Base-by-base conservation (phyloP, 2,888 invertebrate species). In the Ethmia dodecea region DNA sequence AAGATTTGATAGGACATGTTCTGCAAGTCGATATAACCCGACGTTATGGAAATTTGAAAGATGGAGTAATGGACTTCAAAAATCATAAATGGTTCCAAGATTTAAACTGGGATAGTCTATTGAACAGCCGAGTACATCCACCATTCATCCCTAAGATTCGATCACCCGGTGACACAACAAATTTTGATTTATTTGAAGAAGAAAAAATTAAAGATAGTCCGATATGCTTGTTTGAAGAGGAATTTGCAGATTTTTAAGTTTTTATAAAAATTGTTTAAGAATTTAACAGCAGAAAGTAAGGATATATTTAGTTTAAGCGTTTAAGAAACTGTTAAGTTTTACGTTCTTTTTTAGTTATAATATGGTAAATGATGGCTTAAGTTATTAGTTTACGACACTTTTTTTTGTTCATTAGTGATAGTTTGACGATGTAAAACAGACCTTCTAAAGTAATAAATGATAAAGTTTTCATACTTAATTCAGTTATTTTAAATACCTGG, bases 1-100 rank as follows among this genome's bases (percentile, higher is more conserved):
- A 92, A 60, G 94, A 98, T 71, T 76, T 99, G 10, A 58, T 98
- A 27, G 81, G 87, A 28, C 94, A 96, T 61, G 78, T 96, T 34
- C 83, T 97, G 9, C 94, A 96, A 58, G 52, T 73, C 1, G 86
- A 86, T 38, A 57, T 59, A 18, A 68, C 77, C 0, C 64, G 71
- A 34, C 91, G 96, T 32, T 97, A 81, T 68, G 98, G 98, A 9
- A 97, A 96, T 70, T 87, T 99, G 42, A 94, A 93, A 68, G 92
- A 93, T 49, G 98, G 97, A 2, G 90, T 93, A 9, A 88, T 91
- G 55, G 98, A 99, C 72, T 95, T 98, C 45, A 98, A 97, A 75
- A 90, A 90, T 43, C 97, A 98, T 74, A 91, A 90, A 49, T 99
- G 98, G 97, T 98, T 98, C 62, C 88, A 89, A 38, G 89, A 91